Evolutionary conservation across 1,140 invertebrate genomes (phyloP).

Genomic region (Lanistes nyassanus): DNA sequence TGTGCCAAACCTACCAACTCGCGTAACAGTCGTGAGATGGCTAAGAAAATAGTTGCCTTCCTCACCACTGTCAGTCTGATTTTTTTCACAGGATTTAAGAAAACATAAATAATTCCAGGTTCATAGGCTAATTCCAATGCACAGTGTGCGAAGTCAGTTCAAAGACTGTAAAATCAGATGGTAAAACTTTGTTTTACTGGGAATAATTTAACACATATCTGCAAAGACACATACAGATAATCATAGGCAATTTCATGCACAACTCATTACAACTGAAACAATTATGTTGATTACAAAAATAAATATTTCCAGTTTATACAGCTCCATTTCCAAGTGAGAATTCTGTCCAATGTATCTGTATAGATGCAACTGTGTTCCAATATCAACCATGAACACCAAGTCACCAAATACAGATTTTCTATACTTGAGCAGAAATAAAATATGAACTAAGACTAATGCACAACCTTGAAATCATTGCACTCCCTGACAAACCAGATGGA

Average conservation of each 20-base stretch:
- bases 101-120: neutral
- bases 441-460: slow-evolving; percentile 11
- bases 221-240: neutral
- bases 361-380: neutral
- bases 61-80: neutral
- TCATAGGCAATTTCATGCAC: neutral
- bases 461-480: slow-evolving; percentile 26
- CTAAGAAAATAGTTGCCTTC: slow-evolving; percentile 3
- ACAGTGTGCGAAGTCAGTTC: neutral
- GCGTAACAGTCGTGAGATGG: neutral
- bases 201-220: neutral
- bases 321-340: slow-evolving; percentile 15
- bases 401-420: slow-evolving; percentile 1
- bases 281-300: slow-evolving; percentile 18
- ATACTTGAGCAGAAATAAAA: slow-evolving; percentile 24
- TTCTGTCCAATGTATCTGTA: slow-evolving; percentile 6
- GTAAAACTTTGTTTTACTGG: neutral
- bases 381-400: neutral
- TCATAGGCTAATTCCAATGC: neutral
- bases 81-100: neutral
- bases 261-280: slow-evolving; percentile 9
- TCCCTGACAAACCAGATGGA: slow-evolving; percentile 6
- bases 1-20: neutral
- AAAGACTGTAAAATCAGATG: neutral
- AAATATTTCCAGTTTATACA: slow-evolving; percentile 25